Conservation (phyloP, 2,113 vertebrate species). For the Nerophis lumbriciformis region DNA sequence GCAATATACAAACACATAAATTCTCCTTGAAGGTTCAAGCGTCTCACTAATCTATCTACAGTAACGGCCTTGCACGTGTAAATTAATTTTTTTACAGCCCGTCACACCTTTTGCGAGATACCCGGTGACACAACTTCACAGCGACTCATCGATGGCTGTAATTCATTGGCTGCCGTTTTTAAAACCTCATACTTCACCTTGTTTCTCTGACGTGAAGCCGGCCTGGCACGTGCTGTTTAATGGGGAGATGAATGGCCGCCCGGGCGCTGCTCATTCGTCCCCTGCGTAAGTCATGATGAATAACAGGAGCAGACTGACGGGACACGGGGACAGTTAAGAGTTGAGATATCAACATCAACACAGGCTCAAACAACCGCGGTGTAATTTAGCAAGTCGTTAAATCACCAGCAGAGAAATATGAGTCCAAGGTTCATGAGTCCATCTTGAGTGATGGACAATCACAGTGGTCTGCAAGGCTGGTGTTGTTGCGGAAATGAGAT, state of each 20-base stretch:
- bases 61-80: constrained; percentile 43
- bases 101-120: constrained; percentile 15
- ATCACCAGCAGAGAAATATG: constrained; percentile 71
- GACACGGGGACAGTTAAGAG: constrained; percentile 53
- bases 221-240: constrained; percentile 66
- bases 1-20: constrained; percentile 37
- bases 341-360: constrained; percentile 66
- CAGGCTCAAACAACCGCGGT: constrained; percentile 52
- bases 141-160: constrained; percentile 42
- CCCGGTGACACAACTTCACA: constrained; percentile 50
- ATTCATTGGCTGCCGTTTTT: constrained; percentile 53
- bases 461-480: constrained; percentile 52
- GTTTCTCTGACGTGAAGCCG: constrained; percentile 52
- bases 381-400: constrained; percentile 71
- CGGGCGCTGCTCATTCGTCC: constrained; percentile 59
- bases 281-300: constrained; percentile 60
- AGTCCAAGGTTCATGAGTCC: constrained; percentile 74
- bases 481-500: constrained; percentile 67
- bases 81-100: constrained; percentile 48
- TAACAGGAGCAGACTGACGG: constrained; percentile 50
- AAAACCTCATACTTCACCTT: constrained; percentile 65
- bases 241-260: constrained; percentile 64
- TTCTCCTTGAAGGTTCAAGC: constrained; percentile 27
- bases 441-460: constrained; percentile 62
- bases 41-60: constrained; percentile 37